A percentile compares a stretch with the other conserved stretches of the same genome.
Conservation (phyloP, 2,888 invertebrate genomes). For the Endomychus coccineus region DNA sequence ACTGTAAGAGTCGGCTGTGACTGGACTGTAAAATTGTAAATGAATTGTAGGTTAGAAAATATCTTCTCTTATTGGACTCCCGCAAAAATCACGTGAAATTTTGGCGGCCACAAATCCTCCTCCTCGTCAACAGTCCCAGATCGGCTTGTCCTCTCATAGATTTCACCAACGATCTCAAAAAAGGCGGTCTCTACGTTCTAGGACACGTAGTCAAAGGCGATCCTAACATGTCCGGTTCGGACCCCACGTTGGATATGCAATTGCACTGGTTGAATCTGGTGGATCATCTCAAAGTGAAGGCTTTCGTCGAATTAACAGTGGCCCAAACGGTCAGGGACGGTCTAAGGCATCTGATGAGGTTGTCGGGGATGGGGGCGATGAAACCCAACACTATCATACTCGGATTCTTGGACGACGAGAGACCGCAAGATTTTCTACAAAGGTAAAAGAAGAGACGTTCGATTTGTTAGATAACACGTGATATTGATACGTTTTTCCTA, state of each 20-base stretch:
- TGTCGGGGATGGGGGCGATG: slow-evolving; percentile 97
- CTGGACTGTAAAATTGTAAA: neutral
- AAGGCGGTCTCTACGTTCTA: slow-evolving; percentile 81
- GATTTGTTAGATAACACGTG: neutral
- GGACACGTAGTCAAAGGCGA: slow-evolving; percentile 73
- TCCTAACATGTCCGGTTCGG: slow-evolving; percentile 47
- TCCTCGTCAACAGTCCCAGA: slow-evolving; percentile 86
- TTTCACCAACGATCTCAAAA: slow-evolving; percentile 97
- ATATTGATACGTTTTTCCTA: too few relatives aligned
- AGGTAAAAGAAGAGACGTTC: slow-evolving; percentile 46
- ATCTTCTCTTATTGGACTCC: slow-evolving; percentile 88
- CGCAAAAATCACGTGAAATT: slow-evolving; percentile 98
- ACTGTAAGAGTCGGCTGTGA: neutral
- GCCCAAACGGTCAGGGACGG: slow-evolving; percentile 81
- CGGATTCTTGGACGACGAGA: slow-evolving; percentile 80
- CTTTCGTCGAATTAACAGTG: slow-evolving; percentile 91
- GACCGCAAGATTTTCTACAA: slow-evolving; percentile 71
- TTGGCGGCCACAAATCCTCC: slow-evolving; percentile 95
- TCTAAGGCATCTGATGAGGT: slow-evolving; percentile 80
- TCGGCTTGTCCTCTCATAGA: slow-evolving; percentile 87
- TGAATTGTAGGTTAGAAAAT: slow-evolving; percentile 62
- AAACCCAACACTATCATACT: slow-evolving; percentile 96
- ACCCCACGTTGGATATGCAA: slow-evolving; percentile 70
- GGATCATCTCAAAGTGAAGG: slow-evolving; percentile 92
- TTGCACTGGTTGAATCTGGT: slow-evolving; percentile 89